phyloP scores from a whole-genome alignment of 2,797 vertebrate species.

The Channa striata region DNA sequence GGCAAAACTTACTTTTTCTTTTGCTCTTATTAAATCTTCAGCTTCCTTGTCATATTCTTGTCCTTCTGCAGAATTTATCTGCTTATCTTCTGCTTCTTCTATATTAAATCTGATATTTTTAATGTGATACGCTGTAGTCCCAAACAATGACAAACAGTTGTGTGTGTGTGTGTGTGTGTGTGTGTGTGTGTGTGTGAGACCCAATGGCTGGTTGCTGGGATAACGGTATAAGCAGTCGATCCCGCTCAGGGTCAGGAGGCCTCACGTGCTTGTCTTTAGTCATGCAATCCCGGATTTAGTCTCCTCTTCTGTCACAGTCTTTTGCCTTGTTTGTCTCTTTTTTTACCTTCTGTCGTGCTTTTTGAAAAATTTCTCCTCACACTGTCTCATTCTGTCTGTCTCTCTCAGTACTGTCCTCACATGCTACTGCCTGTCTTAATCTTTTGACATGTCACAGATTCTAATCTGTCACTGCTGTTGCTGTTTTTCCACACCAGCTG shows the following conservation, averaged over 20 bases:
- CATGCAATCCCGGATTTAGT: not conserved
- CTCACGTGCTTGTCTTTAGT: slow-evolving; percentile 22
- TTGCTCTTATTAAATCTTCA: too few relatives aligned
- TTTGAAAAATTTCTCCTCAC: not conserved
- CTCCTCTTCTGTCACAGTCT: not conserved
- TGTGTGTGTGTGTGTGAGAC: slow-evolving; percentile 8
- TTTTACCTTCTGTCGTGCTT: not conserved
- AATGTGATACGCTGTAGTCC: not conserved
- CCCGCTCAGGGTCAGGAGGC: slow-evolving; percentile 27
- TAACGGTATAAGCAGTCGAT: slow-evolving; percentile 56
- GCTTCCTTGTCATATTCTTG: not conserved
- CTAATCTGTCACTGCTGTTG: slow-evolving; percentile 3
- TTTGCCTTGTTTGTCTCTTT: not conserved
- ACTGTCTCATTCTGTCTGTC: not conserved
- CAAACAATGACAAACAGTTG: too few relatives aligned
- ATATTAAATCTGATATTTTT: slow-evolving; percentile 1
- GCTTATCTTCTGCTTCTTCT: not conserved
- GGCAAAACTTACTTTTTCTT: too few relatives aligned
- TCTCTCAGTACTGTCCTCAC: not conserved
- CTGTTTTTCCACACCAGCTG: not conserved
- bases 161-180: not conserved
- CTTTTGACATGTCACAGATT: slow-evolving; percentile 27
- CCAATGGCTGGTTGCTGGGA: slow-evolving; percentile 21
- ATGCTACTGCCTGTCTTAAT: slow-evolving; percentile 14
- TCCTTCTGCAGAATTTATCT: not conserved